Evolutionary conservation across 37 sponge, comb jelly and placozoan species (phyloP), one percentile per base, ranked within the genome.

Genomic region (Lycopodina hypogea): DNA sequence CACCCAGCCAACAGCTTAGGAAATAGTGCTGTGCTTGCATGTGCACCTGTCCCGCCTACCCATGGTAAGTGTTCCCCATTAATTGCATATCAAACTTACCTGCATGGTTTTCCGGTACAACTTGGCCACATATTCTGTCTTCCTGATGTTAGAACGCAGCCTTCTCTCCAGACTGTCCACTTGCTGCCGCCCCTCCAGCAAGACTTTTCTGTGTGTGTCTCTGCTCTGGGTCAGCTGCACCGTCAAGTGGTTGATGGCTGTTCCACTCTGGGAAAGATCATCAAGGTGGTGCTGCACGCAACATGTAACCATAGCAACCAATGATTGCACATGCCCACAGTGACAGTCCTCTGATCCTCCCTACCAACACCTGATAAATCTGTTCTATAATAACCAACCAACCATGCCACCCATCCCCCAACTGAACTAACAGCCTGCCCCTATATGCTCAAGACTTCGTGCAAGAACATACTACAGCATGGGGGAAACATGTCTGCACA

Each of bases 121-220:
- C 4, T 75, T 63, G 0, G 81, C 56, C 34, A 81, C 69, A 33
- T 81, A 81, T 40, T 80, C 77, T 14, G 77, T 68, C 77, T 87
- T 87, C 14, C 22, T n/a, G 7, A 87, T 87, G 64, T 23, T 17
- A 7, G 53, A 18, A 22, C 48, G 32, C 1, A 81, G 76, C 42
- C 56, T 80, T 26, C 21, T 68, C 48, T 51, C 75, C 38, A 80
- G 22, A 6, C 0, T 38, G 0, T 72, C 76, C 30, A 87, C 34
- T 32, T 23, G 35, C 35, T 19, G 12, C 23, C 72, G 52, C 33
- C 70, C 41, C 38, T 74, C 75, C 19, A 33, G 30, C 41, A 76
- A 12, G 18, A 26, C 38, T 18, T 56, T 24, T 56, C 41, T 22
- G 28, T 69, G 69, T 2, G 3, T 35, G 1, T n/a, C 83, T 29